phyloP scores from a whole-genome alignment of 2,888 invertebrate genomes.

The Timema podura region DNA sequence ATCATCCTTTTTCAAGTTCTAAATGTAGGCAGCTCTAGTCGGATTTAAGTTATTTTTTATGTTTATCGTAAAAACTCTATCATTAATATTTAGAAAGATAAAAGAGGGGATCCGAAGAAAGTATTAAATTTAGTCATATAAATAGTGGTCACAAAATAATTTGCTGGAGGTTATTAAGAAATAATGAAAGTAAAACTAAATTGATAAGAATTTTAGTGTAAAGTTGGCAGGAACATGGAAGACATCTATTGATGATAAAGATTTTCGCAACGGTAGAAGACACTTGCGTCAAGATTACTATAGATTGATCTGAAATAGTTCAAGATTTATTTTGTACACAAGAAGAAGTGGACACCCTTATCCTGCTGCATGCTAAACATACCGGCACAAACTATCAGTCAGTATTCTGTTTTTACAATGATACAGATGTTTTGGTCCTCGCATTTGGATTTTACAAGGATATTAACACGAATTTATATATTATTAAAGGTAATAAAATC shows the following conservation, averaged over 20 bases:
- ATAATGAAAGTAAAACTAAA: background rate
- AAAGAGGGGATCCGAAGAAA: conserved; percentile 3
- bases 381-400: background rate
- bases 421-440: conserved; percentile 13
- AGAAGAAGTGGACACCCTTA: background rate
- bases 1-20: background rate
- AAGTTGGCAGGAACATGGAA: conserved; percentile 1
- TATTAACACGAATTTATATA: conserved; percentile 7
- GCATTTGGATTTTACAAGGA: background rate
- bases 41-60: background rate
- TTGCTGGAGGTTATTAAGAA: background rate
- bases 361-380: conserved; percentile 5
- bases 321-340: conserved; percentile 5
- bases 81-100: background rate
- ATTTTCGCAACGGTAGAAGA: conserved; percentile 8
- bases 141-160: conserved; percentile 12
- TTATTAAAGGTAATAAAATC: background rate
- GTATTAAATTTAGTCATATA: conserved; percentile 1
- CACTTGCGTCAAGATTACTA: conserved; percentile 3
- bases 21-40: conserved; percentile 6
- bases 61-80: conserved; percentile 12
- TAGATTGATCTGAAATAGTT: background rate
- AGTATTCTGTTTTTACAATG: conserved; percentile 6
- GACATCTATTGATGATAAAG: background rate
- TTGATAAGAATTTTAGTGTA: conserved; percentile 7